Conservation (phyloP, 2,113 vertebrate genomes). For the Entomyzon cyanotis region DNA sequence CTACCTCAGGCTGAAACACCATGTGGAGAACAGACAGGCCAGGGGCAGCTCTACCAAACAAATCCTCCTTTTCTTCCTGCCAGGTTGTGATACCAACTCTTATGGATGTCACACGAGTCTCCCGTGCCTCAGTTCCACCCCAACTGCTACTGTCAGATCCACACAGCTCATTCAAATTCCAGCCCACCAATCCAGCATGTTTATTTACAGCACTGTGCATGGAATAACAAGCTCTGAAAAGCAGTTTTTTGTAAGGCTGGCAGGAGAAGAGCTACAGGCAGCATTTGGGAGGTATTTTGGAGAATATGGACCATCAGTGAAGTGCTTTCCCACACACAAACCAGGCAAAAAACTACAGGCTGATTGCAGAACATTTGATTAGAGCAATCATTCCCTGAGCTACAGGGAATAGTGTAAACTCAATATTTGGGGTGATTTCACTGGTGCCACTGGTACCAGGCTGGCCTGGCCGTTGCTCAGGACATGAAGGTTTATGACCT, state of each 20-base stretch:
- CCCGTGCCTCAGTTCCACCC: not conserved
- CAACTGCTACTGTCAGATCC: not conserved
- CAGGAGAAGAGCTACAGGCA: not conserved
- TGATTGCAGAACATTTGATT: not conserved
- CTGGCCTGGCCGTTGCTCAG: rapidly evolving
- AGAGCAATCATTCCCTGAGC: not conserved
- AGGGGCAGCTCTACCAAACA: not conserved
- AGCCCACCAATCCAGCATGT: not conserved
- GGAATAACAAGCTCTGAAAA: not conserved
- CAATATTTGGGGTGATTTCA: not conserved
- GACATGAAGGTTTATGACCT: not conserved
- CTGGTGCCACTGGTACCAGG: not conserved
- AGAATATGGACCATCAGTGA: not conserved
- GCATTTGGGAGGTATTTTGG: not conserved
- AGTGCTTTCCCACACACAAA: not conserved
- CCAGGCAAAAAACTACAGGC: not conserved
- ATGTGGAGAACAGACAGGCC: not conserved
- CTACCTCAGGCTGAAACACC: not conserved
- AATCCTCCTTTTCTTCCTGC: not conserved
- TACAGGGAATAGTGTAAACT: not conserved
- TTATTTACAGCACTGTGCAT: not conserved
- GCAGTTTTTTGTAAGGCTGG: not conserved
- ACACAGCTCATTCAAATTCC: not conserved
- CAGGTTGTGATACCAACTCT: not conserved
- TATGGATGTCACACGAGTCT: not conserved